These are phyloP conservation scores for Carettochelys insculpta DNA, from an alignment of 2,113 vertebrate species.

Conservation along the genomic window DNA sequence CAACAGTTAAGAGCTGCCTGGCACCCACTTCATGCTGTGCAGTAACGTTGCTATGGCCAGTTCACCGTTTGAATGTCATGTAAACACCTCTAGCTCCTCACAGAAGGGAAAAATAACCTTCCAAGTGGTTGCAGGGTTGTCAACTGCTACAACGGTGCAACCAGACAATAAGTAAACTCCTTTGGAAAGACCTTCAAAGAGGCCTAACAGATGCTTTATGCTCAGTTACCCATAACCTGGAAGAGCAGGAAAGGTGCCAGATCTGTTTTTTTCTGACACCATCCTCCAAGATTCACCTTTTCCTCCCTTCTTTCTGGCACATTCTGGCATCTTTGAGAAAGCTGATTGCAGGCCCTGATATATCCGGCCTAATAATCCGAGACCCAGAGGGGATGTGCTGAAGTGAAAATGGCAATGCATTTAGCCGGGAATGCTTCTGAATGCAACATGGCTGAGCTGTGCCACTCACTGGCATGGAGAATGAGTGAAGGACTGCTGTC, in stretches of 20 bases:
- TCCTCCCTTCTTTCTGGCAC: background rate
- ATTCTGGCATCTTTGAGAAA: background rate
- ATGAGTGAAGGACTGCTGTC: background rate
- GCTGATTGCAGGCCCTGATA: constrained; percentile 37
- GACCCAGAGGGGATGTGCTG: background rate
- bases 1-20: background rate
- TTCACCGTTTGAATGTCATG: background rate
- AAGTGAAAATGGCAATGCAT: constrained; percentile 3
- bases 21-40: background rate
- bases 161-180: constrained; percentile 2
- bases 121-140: constrained; percentile 23
- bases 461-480: background rate
- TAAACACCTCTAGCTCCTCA: background rate
- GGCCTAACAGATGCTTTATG: constrained; percentile 28
- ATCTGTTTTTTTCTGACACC: constrained; percentile 27
- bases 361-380: constrained; percentile 8
- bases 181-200: constrained; percentile 52
- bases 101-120: background rate
- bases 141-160: constrained; percentile 34
- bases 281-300: background rate
- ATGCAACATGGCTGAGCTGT: background rate
- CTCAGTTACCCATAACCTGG: constrained; percentile 43
- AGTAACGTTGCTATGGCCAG: background rate
- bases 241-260: constrained; percentile 1
- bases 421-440: background rate